Base-by-base conservation (phyloP, 2,888 invertebrate genomes). In the Mythimna albipuncta region DNA sequence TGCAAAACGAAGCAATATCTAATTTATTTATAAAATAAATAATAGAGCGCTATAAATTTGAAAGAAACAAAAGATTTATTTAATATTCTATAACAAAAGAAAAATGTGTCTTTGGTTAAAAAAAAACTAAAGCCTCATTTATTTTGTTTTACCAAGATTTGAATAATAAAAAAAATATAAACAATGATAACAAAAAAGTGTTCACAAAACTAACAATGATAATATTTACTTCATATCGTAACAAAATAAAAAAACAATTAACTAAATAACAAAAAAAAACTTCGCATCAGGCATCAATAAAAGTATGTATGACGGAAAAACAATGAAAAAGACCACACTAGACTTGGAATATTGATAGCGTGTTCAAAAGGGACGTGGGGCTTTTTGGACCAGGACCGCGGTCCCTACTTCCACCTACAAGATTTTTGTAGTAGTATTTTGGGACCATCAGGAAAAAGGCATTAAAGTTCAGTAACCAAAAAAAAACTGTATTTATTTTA, bases 181-280 rank as follows among this genome's bases (percentile, higher is more conserved):
- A 62, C 47, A 57, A 52, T 26, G 19, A 35, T 62, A 41, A 19
- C 26, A 63, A 72, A 4, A 41, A 21, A 38, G 11, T 62, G 16
- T 4, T 21, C 13, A 52, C 13, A 32, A 50, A 72, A 44, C 4
- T 50, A 72, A 57, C 32, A 72, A 19, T 19, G n/a, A 61, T 52
- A 54, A 13, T 26, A 69, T 21, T 2, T 32, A 9, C 3, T 57
- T 41, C 50, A 72, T 10, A 16, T 32, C 6, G 19, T 19, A 44
- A 50, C 0, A 55, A 11, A 63, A 38, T 26, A 26, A n/a, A 55
- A 38, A 1, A 61, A 59, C 2, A 32, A 52, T 0, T 6, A 21
- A 19, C 21, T 13, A 10, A 21, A 32, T 13, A 13, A 44, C 5
- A 47, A 47, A 16, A 47, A 47, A 0, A 47, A 35, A 26, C 1